Base-by-base conservation (phyloP, 2,113 vertebrate genomes). In the Meriones unguiculatus region DNA sequence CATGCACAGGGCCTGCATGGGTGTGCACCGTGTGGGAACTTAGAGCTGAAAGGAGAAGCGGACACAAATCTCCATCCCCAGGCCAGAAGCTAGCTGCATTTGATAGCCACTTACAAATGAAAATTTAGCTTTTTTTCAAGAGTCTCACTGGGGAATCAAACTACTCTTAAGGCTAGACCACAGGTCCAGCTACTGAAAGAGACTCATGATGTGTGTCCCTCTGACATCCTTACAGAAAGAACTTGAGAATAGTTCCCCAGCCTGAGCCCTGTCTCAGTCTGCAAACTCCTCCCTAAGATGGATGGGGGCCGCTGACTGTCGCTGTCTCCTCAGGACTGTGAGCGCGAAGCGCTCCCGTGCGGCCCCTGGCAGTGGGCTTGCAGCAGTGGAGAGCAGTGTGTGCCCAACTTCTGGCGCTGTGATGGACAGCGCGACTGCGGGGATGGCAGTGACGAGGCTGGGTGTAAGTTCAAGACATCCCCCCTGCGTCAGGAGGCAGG, bases 341-440 rank as follows among this genome's bases (percentile, higher is more conserved):
- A 59, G 62, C 65, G 20, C 0, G 32, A 96, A 72, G 77, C 84
- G 7, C 86, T 93, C 5, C 97, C 84, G 12, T 99, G 99, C 94
- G 97, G 98, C 62, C 77, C 87, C 5, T 97, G 97, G 90, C 99
- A 99, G 98, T 99, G 99, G 99, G 59, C 97, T 57, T 99, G 99
- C 95, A 97, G 96, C 57, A 96, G 38, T 0, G 87, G 96, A 94
- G 97, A 52, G 8, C 91, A 99, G 87, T 99, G 99, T 80, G 97
- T 99, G 93, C 99, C 99, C 0, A 82, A 95, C 4, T 93, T 97
- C 41, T 99, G 99, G 99, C 99, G 0, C 89, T 99, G 99, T 24
- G 99, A 99, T 0, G 98, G 99, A 35, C 97, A 98, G 69, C 78
- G 35, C 0, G 99, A 99, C 98, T 99, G 99, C 87, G 69, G 25